Conservation (phyloP, 2,797 vertebrate species). For the Sebastes cheni region DNA sequence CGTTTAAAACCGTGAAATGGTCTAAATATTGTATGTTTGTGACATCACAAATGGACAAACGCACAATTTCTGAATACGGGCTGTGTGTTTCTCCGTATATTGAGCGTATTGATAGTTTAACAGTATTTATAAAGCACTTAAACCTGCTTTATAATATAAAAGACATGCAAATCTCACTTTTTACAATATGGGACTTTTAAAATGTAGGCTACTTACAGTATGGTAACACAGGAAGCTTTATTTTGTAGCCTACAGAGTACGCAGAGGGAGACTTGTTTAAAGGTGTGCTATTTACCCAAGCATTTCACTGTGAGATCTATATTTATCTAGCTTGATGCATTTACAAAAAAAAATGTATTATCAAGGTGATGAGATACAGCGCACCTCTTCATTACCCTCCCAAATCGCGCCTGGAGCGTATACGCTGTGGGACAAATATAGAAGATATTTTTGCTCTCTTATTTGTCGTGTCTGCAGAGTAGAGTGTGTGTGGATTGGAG, state of each 20-base stretch:
- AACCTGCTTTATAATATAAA: no score
- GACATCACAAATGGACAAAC: no score
- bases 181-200: no score
- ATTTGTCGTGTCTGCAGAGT: background rate
- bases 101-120: no score
- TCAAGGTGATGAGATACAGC: slow-evolving; percentile 26
- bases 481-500: background rate
- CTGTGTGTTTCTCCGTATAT: no score
- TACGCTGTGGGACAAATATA: background rate
- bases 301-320: slow-evolving; percentile 29
- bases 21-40: no score
- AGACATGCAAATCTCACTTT: no score
- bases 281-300: slow-evolving; percentile 16
- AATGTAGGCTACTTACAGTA: background rate
- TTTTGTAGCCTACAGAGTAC: background rate
- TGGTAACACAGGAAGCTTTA: background rate
- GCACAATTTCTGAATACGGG: no score
- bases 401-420: background rate
- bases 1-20: no score
- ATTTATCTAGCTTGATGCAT: slow-evolving; percentile 19
- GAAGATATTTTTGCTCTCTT: background rate
- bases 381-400: slow-evolving; percentile 8
- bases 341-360: background rate
- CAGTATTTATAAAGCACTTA: no score
- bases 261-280: slow-evolving; percentile 10